Base-by-base conservation (phyloP, 2,888 invertebrate genomes). In the Hydropsyche betteni region DNA sequence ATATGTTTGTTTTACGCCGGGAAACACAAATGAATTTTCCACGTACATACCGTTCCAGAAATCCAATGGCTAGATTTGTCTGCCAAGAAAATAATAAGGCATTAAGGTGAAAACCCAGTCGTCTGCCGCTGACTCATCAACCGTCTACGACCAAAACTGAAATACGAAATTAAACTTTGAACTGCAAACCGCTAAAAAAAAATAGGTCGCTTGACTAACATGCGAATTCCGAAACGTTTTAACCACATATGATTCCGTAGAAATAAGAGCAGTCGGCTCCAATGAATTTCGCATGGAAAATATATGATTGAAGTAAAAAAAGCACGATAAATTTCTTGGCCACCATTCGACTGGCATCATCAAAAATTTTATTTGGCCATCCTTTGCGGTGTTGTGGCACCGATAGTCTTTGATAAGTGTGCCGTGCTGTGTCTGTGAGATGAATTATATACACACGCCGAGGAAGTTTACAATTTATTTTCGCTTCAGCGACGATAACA, bases 301-400 rank as follows among this genome's bases (percentile, higher is more conserved):
- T 55, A 53, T 53, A 55, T 55, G 16, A 55, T 55, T 14, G n/a
- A 16, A 68, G 24, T 24, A 24, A 58, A 68, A 69, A 74, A 64
- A 58, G 64, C 16, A 38, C 73, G 78, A 78, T 78, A 76, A 55
- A 72, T 74, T 74, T 78, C 72, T 78, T 78, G 78, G 76, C 76
- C 52, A n/a, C 5, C 6, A 69, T 69, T 74, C 68, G 68, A 33
- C 74, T 69, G 36, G 64, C 76, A 69, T 78, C 72, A 74, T 70
- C 74, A 74, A 36, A 78, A 76, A 71, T 72, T 74, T 74, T 72
- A 72, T 70, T 76, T 72, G 76, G 71, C 76, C 38, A 51, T 76
- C 71, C 69, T 44, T 14, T 69, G 55, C 16, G 68, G 75, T 72
- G 33, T 53, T 55, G 44, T 51, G 53, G 69, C 38, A 64, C 34